phyloP scores from a whole-genome alignment of 2,888 invertebrate species.

The Aphodius sticticus region DNA sequence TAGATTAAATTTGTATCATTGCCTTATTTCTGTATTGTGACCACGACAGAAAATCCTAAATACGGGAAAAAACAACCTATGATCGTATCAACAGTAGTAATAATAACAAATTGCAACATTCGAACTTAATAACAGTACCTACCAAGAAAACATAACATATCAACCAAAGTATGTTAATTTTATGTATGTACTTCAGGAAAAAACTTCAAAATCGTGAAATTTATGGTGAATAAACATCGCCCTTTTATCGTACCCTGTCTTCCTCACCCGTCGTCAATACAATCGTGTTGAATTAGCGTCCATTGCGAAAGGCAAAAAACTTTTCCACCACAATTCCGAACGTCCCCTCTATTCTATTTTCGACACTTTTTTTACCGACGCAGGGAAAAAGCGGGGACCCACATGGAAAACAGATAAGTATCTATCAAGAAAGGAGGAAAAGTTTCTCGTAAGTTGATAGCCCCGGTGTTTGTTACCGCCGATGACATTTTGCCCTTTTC shows the following conservation, averaged over 20 bases:
- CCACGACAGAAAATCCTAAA: no score
- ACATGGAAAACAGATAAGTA: constrained; percentile 26
- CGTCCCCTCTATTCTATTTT: not conserved
- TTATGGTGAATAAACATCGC: not conserved
- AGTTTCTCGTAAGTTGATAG: constrained; percentile 34
- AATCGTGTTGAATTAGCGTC: not conserved
- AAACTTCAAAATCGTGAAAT: not conserved
- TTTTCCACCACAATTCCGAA: not conserved
- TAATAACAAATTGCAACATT: no score
- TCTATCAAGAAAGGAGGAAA: constrained; percentile 12
- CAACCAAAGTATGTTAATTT: no score
- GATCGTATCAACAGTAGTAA: no score
- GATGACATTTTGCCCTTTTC: constrained; percentile 39
- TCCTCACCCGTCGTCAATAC: not conserved
- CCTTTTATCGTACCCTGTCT: not conserved
- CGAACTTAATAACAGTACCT: no score
- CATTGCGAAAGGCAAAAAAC: not conserved
- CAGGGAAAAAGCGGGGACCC: constrained; percentile 6
- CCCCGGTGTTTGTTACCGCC: constrained; percentile 40
- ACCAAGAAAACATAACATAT: no score
- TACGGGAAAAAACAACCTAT: no score
- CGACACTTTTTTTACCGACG: not conserved
- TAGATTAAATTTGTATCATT: no score
- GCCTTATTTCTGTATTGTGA: no score
- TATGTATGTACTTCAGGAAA: not conserved